phyloP scores from a whole-genome alignment of 2,797 vertebrate genomes.

The Pangasius sanitwongsei region DNA sequence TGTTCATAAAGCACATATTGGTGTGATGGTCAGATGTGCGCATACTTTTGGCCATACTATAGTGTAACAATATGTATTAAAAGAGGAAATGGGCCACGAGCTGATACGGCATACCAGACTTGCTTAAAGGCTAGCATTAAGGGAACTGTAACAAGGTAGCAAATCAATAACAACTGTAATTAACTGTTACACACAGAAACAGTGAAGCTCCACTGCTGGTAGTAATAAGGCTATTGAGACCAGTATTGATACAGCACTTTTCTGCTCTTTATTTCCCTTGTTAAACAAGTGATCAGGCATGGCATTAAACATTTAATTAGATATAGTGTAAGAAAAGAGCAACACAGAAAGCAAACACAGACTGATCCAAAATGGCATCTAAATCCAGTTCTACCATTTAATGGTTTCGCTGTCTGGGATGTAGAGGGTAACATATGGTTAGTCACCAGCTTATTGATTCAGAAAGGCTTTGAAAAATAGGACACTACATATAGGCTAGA shows the following conservation, averaged over 20 bases:
- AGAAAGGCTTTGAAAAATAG: not conserved
- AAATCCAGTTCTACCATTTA: not conserved
- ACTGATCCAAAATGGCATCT: not conserved
- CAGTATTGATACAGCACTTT: conserved; percentile 1
- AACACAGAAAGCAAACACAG: not conserved
- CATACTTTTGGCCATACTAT: not conserved
- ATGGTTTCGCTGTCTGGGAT: not conserved
- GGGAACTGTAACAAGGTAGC: conserved; percentile 9
- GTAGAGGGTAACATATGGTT: not conserved
- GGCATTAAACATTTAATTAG: conserved; percentile 27
- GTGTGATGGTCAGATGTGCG: not conserved
- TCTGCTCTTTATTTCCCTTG: conserved; percentile 12
- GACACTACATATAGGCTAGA: not conserved
- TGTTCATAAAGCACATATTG: not conserved
- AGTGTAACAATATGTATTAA: not conserved
- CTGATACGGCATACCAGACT: not conserved
- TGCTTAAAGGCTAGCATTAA: not conserved
- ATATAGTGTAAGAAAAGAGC: not conserved
- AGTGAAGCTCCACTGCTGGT: not conserved
- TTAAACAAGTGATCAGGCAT: conserved; percentile 22
- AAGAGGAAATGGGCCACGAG: not conserved
- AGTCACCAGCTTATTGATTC: not conserved
- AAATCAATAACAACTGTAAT: conserved; percentile 30
- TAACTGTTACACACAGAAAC: conserved; percentile 11
- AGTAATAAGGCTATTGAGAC: conserved; percentile 24